Conservation (phyloP, 2,888 invertebrate species). For the Euspilapteryx auroguttella region DNA sequence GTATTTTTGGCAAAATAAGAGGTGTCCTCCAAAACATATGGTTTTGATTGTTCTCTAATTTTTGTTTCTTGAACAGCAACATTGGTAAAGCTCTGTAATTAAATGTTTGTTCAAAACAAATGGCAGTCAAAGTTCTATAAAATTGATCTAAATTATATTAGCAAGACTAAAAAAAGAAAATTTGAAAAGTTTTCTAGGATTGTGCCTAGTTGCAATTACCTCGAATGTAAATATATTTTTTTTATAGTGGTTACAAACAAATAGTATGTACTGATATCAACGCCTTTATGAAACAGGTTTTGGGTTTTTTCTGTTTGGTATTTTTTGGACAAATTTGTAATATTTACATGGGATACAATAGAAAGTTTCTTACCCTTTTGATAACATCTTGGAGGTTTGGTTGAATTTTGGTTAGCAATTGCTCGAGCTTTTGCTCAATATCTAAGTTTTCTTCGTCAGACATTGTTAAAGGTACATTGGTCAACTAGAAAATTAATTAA, state of each 20-base stretch:
- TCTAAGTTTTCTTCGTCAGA: constrained; percentile 36
- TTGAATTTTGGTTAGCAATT: constrained; percentile 48
- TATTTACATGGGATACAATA: too few species aligned
- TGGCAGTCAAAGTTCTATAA: background rate
- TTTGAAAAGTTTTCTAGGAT: background rate
- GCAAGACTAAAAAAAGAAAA: background rate
- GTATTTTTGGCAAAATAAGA: constrained; percentile 58
- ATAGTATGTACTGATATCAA: too few species aligned
- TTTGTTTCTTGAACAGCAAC: constrained; percentile 53
- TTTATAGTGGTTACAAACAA: too few species aligned
- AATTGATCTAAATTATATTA: background rate
- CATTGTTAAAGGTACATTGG: constrained; percentile 30
- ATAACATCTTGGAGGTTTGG: constrained; percentile 62
- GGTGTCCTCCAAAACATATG: constrained; percentile 50
- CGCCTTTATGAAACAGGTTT: too few species aligned
- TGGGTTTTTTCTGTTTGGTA: too few species aligned
- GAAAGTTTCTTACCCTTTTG: constrained; percentile 51
- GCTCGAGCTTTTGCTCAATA: constrained; percentile 47
- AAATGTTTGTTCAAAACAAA: constrained; percentile 3
- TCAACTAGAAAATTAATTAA: too few species aligned
- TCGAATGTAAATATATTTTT: too few species aligned
- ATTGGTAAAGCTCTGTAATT: constrained; percentile 63
- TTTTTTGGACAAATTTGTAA: too few species aligned
- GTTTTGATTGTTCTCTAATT: constrained; percentile 43
- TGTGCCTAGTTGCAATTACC: too few species aligned